Evolutionary conservation across 1,140 invertebrate species (phyloP).

Genomic region (Dinoponera quadriceps): DNA sequence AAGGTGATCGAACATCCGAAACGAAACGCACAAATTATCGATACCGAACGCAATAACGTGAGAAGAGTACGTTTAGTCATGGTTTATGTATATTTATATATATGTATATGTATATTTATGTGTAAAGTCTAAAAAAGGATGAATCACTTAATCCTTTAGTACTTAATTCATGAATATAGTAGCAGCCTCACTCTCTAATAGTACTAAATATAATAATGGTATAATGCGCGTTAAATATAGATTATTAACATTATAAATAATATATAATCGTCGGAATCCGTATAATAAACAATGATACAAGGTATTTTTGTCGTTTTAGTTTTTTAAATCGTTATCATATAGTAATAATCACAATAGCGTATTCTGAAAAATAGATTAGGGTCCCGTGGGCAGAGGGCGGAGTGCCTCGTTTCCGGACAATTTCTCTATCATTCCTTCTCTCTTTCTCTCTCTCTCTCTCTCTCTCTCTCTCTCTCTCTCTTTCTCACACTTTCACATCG

Average conservation of each 20-base stretch:
- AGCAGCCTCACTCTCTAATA: slow-evolving; percentile 83
- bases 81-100: slow-evolving; percentile 71
- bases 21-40: slow-evolving; percentile 43
- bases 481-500: no score
- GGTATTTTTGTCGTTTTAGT: slow-evolving; percentile 76
- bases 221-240: slow-evolving; percentile 82
- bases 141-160: slow-evolving; percentile 81
- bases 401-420: slow-evolving; percentile 68
- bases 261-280: slow-evolving; percentile 74
- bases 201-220: slow-evolving; percentile 83
- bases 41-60: slow-evolving; percentile 64
- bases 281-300: slow-evolving; percentile 79
- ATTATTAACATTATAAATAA: slow-evolving; percentile 79
- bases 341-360: slow-evolving; percentile 86
- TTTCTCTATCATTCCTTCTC: slow-evolving; percentile 35
- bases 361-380: slow-evolving; percentile 86
- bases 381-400: slow-evolving; percentile 82
- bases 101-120: slow-evolving; percentile 75
- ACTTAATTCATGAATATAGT: slow-evolving; percentile 83
- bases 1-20: slow-evolving; percentile 68
- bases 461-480: background rate
- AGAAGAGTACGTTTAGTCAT: slow-evolving; percentile 79
- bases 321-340: slow-evolving; percentile 83
- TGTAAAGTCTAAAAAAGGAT: slow-evolving; percentile 81
- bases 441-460: background rate